Conservation (phyloP, 37 sponge, comb jelly and placozoan species). For the Amphimedon queenslandica region DNA sequence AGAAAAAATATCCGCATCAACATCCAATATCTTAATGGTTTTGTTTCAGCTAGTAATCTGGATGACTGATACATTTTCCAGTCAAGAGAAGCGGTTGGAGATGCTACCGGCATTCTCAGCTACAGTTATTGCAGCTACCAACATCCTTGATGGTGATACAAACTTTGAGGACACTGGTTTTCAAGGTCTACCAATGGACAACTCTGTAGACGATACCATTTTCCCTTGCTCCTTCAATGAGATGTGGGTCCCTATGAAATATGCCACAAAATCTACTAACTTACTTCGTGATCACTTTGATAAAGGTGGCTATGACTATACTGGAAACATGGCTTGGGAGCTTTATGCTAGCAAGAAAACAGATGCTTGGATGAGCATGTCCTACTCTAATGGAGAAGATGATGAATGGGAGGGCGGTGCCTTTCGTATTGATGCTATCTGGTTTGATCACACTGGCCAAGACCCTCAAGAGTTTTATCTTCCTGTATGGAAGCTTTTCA, state of each 20-base stretch:
- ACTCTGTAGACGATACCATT: constrained; percentile 16
- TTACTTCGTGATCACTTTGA: constrained; percentile 7
- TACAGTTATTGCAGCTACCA: neutral
- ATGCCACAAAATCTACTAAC: constrained; percentile 10
- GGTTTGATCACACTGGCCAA: constrained; percentile 12
- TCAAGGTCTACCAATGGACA: constrained; percentile 21
- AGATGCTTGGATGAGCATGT: constrained; percentile 44
- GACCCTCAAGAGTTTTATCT: constrained; percentile 17
- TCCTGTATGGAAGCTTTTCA: constrained; percentile 6
- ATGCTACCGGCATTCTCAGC: neutral
- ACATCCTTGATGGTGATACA: neutral
- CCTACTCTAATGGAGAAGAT: constrained; percentile 13
- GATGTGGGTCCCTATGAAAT: constrained; percentile 32
- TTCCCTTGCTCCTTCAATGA: constrained; percentile 6
- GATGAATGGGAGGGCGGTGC: constrained; percentile 24
- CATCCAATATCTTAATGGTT: no score
- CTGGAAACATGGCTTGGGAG: constrained; percentile 30
- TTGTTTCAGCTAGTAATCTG: no score
- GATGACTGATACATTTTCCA: no score
- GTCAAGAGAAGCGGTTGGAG: neutral
- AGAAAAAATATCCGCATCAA: neutral
- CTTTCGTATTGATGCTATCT: constrained; percentile 28
- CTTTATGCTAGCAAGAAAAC: constrained; percentile 28
- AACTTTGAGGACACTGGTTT: constrained; percentile 15
- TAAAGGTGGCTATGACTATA: neutral